A percentile compares a stretch with the other conserved stretches of the same genome.
These are phyloP conservation scores for Lepidostoma basale DNA, from an alignment of 1,140 invertebrate species.

Conservation along the genomic window DNA sequence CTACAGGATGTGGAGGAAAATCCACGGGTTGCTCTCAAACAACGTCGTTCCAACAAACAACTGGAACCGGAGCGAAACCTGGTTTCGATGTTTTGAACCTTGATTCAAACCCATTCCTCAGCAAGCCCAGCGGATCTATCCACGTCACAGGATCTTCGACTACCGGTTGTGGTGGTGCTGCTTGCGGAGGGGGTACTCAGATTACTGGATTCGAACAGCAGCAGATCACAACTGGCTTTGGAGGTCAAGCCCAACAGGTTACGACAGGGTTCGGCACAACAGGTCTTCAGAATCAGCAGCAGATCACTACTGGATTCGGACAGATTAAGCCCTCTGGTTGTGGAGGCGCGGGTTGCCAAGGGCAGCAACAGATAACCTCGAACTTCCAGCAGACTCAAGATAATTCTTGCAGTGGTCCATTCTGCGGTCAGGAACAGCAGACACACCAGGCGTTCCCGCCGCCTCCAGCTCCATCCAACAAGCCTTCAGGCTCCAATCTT, in stretches of 20 bases:
- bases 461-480: constrained; percentile 19
- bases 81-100: too few relatives aligned
- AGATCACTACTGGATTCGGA: neutral
- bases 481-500: constrained; percentile 23
- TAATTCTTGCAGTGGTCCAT: constrained; percentile 31
- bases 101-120: too few relatives aligned
- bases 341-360: neutral
- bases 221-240: neutral
- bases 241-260: neutral
- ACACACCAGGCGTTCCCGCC: constrained; percentile 22
- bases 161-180: neutral
- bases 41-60: too few relatives aligned
- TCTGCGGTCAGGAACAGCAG: constrained; percentile 27
- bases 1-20: too few relatives aligned
- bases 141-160: constrained; percentile 18
- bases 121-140: neutral
- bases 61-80: too few relatives aligned
- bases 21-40: too few relatives aligned
- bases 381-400: neutral
- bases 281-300: neutral
- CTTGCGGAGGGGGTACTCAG: neutral
- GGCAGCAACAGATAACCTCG: constrained; percentile 16
- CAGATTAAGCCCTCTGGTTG: constrained; percentile 2
- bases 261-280: neutral
- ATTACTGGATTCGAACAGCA: neutral